Conservation (phyloP, 2,888 invertebrate genomes). For the Cheilosia vulpina region DNA sequence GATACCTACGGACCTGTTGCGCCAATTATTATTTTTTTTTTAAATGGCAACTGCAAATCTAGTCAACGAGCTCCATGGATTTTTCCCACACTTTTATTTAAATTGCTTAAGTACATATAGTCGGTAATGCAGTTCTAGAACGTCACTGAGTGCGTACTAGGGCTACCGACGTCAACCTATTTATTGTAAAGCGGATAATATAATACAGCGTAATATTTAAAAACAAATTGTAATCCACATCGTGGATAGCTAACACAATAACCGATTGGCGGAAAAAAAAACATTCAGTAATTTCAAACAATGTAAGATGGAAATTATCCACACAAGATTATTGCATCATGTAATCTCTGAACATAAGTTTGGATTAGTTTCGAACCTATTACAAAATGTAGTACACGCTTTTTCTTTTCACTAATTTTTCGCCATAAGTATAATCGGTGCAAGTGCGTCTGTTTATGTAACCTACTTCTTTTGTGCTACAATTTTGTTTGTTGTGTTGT, state of each 20-base stretch:
- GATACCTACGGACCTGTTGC: too few relatives aligned
- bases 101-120: too few relatives aligned
- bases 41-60: too few relatives aligned
- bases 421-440: not conserved
- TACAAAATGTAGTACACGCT: not conserved
- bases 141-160: too few relatives aligned
- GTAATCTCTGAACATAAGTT: not conserved
- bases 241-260: not conserved
- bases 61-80: too few relatives aligned
- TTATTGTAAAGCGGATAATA: not conserved
- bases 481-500: too few relatives aligned
- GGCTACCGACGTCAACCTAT: too few relatives aligned
- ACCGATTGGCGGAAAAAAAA: not conserved
- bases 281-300: not conserved
- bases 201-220: not conserved
- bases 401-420: not conserved
- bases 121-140: too few relatives aligned
- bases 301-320: conserved; percentile 5
- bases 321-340: conserved; percentile 3
- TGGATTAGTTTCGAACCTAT: not conserved
- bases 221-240: not conserved
- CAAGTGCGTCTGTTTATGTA: not conserved
- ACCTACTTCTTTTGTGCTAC: too few relatives aligned
- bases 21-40: too few relatives aligned
- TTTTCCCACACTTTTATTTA: too few relatives aligned